phyloP scores from a whole-genome alignment of 2,113 vertebrate species.

The Cariama cristata region DNA sequence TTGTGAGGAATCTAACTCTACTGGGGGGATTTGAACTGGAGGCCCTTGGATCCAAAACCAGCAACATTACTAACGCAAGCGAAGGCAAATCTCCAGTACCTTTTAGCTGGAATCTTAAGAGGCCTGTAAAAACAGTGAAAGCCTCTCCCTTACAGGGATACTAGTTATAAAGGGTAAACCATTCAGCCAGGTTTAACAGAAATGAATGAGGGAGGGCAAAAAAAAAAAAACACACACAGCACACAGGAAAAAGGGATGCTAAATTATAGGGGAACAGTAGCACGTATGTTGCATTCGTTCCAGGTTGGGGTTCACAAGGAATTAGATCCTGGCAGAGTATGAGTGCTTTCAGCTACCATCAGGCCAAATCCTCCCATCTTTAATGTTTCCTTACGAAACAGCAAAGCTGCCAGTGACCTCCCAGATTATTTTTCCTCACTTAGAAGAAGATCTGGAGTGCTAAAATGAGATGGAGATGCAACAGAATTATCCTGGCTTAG shows the following conservation, averaged over 20 bases:
- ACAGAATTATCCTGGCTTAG: not conserved
- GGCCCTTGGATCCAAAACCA: not conserved
- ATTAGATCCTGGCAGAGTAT: constrained; percentile 9
- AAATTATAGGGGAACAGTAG: constrained; percentile 54
- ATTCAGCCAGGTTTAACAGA: not conserved
- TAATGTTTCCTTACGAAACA: not conserved
- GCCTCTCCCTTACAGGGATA: not conserved
- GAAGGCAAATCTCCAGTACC: constrained; percentile 2
- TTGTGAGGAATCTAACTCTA: not conserved
- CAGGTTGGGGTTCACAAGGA: constrained; percentile 36
- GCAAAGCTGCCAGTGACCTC: not conserved
- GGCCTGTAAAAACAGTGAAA: not conserved
- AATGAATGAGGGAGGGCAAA: not conserved
- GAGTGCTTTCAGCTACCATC: not conserved
- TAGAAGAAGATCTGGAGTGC: not conserved
- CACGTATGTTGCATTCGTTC: not conserved
- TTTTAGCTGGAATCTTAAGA: not conserved
- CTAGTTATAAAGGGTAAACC: not conserved
- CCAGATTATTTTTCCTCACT: not conserved
- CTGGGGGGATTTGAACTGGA: not conserved
- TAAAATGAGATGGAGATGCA: not conserved
- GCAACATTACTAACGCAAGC: not conserved
- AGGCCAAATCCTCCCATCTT: constrained; percentile 2
- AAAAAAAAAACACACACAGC: not conserved
- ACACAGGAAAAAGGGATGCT: constrained; percentile 34